Evolutionary conservation across 2,888 invertebrate genomes (phyloP), one percentile per base, ranked within the genome.

Genomic region (Cancer borealis): DNA sequence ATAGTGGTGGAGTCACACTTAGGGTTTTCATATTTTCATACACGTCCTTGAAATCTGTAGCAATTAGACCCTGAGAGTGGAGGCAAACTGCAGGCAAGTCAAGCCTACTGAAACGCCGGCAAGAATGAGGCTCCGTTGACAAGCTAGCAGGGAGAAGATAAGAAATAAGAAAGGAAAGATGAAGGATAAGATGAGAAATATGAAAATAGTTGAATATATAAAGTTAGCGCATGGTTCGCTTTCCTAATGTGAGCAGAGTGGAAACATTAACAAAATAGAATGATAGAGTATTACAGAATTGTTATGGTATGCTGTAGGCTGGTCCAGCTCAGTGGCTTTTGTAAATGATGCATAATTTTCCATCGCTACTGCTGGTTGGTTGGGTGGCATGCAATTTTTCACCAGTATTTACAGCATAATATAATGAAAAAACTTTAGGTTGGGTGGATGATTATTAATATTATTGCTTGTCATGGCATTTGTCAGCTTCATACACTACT

Each of bases 401-500:
- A 39, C 39, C 84, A 84, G 84, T 84, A 30, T 39, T 84, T 30
- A 84, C 17, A 79, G 26, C n/a, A 4, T 60, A 5, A 60, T 73
- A 26, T 4, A 30, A 84, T 84, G 17, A 2, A 14, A 84, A 39
- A 39, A 14, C 8, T 39, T 84, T 84, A 84, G 39, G 14, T 39
- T 84, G 10, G 84, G 39, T 84, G 84, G 84, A 39, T 10, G 14
- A 17, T 84, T 84, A 39, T 39, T 3, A 39, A 12, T 30, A 14
- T 12, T 84, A 84, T 84, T 39, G 30, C n/a, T 26, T 84, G 39
- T 84, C 8, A 84, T 3, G 3, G 84, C 14, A 84, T 84, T 84
- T 84, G 39, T 30, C 30, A 84, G 84, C 84, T 84, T 84, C 39
- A 84, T 84, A 39, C 84, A 84, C 39, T 39, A 84, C 84, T 14